These are phyloP conservation scores for Phalacrocorax aristotelis DNA, from an alignment of 2,113 vertebrate genomes.

Conservation along the genomic window DNA sequence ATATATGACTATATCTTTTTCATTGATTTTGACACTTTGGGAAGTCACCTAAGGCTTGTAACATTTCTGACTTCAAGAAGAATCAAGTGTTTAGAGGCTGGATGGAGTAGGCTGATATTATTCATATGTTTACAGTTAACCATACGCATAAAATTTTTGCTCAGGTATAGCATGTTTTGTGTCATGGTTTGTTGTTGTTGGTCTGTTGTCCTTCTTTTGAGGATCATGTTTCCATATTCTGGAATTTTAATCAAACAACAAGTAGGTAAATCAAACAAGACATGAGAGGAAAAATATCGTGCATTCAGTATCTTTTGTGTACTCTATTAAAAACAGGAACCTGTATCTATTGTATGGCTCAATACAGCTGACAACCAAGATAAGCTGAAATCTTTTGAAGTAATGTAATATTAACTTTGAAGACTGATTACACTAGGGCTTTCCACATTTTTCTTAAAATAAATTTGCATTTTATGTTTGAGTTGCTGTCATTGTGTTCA, in stretches of 20 bases:
- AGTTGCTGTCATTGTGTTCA: background rate
- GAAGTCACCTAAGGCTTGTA: background rate
- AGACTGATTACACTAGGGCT: background rate
- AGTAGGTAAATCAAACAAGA: background rate
- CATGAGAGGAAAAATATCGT: background rate
- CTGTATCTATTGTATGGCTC: background rate
- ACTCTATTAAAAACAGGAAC: background rate
- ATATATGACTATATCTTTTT: background rate
- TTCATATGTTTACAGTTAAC: background rate
- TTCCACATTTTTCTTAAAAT: background rate
- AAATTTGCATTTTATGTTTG: background rate
- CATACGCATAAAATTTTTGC: background rate
- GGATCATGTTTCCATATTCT: accelerated
- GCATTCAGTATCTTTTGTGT: background rate
- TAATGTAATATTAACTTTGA: background rate
- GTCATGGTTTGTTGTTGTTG: background rate
- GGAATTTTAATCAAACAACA: background rate
- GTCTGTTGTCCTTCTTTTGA: background rate
- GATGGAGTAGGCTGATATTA: background rate
- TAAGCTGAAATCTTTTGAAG: background rate
- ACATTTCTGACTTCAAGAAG: background rate
- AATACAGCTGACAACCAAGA: background rate
- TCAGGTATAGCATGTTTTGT: background rate
- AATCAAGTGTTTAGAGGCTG: background rate
- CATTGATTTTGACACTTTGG: background rate